Evolutionary conservation across 2,113 vertebrate genomes (phyloP).

Genomic region (Eurypyga helias): DNA sequence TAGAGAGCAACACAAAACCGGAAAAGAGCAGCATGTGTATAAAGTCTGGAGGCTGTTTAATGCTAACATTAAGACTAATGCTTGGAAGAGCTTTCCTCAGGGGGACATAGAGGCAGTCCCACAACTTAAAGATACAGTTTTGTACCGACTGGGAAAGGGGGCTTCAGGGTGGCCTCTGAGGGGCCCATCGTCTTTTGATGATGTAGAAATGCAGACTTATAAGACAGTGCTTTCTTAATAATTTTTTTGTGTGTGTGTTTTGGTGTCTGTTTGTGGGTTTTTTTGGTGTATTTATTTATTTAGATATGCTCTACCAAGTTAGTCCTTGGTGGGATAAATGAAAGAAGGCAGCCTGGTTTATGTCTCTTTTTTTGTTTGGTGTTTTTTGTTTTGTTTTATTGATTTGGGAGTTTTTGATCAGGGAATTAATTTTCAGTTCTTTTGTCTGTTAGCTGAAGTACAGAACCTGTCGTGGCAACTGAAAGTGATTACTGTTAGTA

Average conservation of each 20-base stretch:
- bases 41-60: not conserved
- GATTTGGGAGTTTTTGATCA: not conserved
- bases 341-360: not conserved
- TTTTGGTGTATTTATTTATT: not conserved
- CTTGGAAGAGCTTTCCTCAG: not conserved
- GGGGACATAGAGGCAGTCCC: not conserved
- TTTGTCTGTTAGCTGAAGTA: not conserved
- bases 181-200: not conserved
- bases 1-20: not conserved
- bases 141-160: fast-evolving
- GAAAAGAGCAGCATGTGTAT: fast-evolving
- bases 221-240: not conserved
- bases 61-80: not conserved
- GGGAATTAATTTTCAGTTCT: not conserved
- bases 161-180: fast-evolving
- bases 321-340: not conserved
- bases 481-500: not conserved
- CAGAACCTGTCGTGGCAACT: not conserved
- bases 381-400: not conserved
- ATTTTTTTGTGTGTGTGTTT: no score
- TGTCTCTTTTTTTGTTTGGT: not conserved
- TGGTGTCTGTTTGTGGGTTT: no score
- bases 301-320: not conserved
- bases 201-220: not conserved
- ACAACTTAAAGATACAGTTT: not conserved